A percentile compares a stretch with the other conserved stretches of the same genome.
Evolutionary conservation across 2,113 vertebrate genomes (phyloP).

Genomic region (Barbus barbus): DNA sequence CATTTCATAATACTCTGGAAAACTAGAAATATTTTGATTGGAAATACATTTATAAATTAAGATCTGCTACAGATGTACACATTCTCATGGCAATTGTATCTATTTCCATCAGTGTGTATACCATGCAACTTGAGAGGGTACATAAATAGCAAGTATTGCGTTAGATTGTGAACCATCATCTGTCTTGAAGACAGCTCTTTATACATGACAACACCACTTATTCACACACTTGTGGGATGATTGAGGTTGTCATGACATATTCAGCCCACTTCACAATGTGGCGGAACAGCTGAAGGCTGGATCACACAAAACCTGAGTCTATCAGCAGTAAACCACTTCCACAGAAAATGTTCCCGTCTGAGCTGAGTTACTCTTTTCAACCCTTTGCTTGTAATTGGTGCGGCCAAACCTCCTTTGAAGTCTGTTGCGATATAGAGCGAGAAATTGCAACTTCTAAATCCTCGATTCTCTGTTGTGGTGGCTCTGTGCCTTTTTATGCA

Average conservation of each 20-base stretch:
- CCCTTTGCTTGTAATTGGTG: background rate
- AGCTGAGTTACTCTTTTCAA: conserved; percentile 7
- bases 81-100: background rate
- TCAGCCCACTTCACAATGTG: conserved; percentile 18
- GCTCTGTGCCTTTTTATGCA: background rate
- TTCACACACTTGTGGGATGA: conserved; percentile 64
- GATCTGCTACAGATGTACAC: background rate
- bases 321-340: conserved; percentile 21
- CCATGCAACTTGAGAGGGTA: background rate
- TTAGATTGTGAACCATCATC: background rate
- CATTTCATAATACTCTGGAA: too few relatives aligned
- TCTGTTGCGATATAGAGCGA: conserved; percentile 6
- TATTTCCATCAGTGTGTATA: background rate
- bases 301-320: conserved; percentile 9
- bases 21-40: too few relatives aligned
- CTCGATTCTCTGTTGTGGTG: background rate
- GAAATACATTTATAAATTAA: background rate
- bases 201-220: conserved; percentile 51
- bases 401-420: conserved; percentile 19
- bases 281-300: conserved; percentile 24
- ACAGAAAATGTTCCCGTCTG: background rate
- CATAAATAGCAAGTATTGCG: background rate
- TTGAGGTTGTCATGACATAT: conserved; percentile 39
- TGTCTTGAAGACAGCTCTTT: conserved; percentile 9
- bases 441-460: background rate